Evolutionary conservation across 2,888 invertebrate species (phyloP).

Genomic region (Tenthredo livida): DNA sequence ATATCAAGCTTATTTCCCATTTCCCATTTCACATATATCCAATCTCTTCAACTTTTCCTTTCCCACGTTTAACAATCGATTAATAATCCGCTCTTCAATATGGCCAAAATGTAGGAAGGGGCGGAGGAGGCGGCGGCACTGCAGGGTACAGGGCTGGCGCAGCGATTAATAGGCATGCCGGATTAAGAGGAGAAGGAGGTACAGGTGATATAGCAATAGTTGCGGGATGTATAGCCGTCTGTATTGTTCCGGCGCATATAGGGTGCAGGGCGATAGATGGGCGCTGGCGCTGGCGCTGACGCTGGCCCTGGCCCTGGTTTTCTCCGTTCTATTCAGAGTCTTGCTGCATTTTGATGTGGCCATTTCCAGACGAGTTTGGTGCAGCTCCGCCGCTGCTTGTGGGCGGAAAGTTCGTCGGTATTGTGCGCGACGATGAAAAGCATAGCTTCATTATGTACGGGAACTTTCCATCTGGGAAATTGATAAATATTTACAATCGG

Average conservation of each 20-base stretch:
- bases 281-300: constrained; percentile 74
- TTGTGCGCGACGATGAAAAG: constrained; percentile 92
- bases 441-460: constrained; percentile 99
- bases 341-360: constrained; percentile 77
- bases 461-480: constrained; percentile 92
- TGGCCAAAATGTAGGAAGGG: constrained; percentile 76
- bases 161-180: constrained; percentile 75
- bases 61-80: constrained; percentile 1
- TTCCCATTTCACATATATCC: neutral
- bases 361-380: constrained; percentile 75
- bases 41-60: constrained; percentile 23
- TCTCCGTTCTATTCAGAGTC: constrained; percentile 78
- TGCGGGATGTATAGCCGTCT: constrained; percentile 62
- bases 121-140: constrained; percentile 72
- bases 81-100: constrained; percentile 64
- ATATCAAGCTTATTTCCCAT: constrained; percentile 38
- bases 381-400: constrained; percentile 68
- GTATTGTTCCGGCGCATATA: constrained; percentile 65
- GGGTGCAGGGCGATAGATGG: constrained; percentile 73
- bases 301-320: constrained; percentile 77
- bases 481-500: neutral
- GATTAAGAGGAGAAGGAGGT: constrained; percentile 72
- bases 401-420: constrained; percentile 77
- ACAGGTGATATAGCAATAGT: constrained; percentile 77
- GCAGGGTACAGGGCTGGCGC: constrained; percentile 74